Conservation (phyloP, 2,797 vertebrate species). For the Xiphophorus birchmanni region DNA sequence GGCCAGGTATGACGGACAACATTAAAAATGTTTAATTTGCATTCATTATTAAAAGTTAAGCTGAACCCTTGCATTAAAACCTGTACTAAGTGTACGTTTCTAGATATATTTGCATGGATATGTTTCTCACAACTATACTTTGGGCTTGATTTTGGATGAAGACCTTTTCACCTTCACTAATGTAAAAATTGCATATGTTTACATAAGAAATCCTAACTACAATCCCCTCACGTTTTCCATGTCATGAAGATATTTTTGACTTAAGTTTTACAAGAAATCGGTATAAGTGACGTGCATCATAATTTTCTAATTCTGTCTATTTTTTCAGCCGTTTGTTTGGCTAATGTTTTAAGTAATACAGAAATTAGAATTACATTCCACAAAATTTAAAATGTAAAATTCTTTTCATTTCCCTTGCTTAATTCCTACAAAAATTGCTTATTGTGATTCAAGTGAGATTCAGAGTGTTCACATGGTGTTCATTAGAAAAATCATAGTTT, state of each 20-base stretch:
- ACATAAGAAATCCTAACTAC: not conserved
- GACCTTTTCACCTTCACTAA: not conserved
- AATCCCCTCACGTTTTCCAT: not conserved
- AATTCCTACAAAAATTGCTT: not conserved
- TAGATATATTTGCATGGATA: not conserved
- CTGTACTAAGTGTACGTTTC: not conserved
- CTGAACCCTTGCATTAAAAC: not conserved
- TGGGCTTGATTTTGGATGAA: not conserved
- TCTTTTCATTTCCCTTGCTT: not conserved
- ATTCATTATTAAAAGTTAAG: not conserved
- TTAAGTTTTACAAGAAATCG: not conserved
- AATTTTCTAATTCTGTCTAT: not conserved
- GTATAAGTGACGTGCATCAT: not conserved
- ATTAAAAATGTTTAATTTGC: not conserved
- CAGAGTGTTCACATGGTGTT: not conserved
- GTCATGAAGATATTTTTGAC: not conserved
- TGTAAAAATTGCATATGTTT: not conserved
- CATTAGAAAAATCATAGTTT: not conserved
- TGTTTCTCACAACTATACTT: not conserved
- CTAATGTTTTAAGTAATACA: not conserved
- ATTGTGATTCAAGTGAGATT: not conserved
- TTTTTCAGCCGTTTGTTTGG: not conserved
- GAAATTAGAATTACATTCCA: not conserved
- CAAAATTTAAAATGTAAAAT: not conserved
- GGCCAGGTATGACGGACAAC: not conserved